Conservation (phyloP, 1,140 invertebrate species). For the Lineus longissimus region DNA sequence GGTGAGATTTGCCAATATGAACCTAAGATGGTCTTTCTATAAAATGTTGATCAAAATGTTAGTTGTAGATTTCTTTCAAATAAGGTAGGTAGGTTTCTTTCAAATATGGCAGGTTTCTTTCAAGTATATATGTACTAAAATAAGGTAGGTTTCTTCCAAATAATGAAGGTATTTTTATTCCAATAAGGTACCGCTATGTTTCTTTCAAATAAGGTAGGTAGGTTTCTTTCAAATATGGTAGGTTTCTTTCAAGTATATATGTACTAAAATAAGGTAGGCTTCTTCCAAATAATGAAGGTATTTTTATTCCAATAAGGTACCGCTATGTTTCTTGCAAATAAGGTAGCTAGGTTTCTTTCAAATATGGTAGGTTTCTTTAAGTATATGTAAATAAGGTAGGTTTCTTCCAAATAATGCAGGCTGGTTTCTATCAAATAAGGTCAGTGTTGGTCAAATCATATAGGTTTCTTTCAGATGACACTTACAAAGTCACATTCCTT, state of each 20-base stretch:
- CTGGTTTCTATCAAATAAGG: too few relatives aligned
- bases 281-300: too few relatives aligned
- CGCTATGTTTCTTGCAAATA: not conserved
- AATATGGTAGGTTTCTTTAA: too few relatives aligned
- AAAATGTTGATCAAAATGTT: not conserved
- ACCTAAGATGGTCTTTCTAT: not conserved
- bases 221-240: too few relatives aligned
- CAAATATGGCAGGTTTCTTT: conserved; percentile 6
- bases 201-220: not conserved
- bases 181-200: not conserved
- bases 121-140: not conserved
- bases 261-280: too few relatives aligned
- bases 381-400: too few relatives aligned
- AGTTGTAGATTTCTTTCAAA: not conserved
- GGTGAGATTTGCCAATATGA: not conserved
- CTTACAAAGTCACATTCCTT: too few relatives aligned
- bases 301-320: not conserved
- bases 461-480: too few relatives aligned
- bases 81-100: not conserved
- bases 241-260: not conserved
- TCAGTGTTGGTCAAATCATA: too few relatives aligned
- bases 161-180: too few relatives aligned
- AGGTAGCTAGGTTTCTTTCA: conserved; percentile 2
- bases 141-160: too few relatives aligned
- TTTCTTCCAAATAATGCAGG: too few relatives aligned